Evolutionary conservation across 2,888 invertebrate species (phyloP).

Genomic region (Panorpa germanica): DNA sequence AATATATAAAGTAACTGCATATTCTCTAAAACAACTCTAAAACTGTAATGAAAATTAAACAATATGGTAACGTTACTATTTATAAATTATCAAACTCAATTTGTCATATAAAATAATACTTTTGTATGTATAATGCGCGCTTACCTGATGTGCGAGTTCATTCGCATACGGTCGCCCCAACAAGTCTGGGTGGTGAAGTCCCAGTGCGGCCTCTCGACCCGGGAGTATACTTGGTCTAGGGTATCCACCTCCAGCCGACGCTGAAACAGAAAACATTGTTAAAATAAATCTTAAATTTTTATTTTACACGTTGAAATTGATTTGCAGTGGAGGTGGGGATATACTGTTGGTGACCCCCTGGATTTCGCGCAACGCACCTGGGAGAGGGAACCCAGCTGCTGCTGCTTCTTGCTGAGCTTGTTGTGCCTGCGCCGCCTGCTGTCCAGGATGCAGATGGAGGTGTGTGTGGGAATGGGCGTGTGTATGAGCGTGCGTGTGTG

Average conservation of each 20-base stretch:
- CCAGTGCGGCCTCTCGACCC: slow-evolving; percentile 35
- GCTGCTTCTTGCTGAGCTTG: slow-evolving; percentile 46
- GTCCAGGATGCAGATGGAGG: slow-evolving; percentile 60
- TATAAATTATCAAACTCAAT: too few species aligned
- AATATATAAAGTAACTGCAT: too few species aligned
- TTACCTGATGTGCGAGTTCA: slow-evolving; percentile 58
- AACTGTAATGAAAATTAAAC: too few species aligned
- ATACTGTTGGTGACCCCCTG: too few species aligned
- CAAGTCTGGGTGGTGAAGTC: slow-evolving; percentile 57
- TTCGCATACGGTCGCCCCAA: slow-evolving; percentile 67
- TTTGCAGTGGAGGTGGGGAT: too few species aligned
- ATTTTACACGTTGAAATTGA: slow-evolving; percentile 2
- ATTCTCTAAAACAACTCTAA: too few species aligned
- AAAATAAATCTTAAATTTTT: slow-evolving; percentile 9
- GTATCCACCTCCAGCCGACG: too few species aligned
- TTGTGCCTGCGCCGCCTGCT: slow-evolving; percentile 38
- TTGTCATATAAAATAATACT: too few species aligned
- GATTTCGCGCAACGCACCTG: slow-evolving; percentile 38
- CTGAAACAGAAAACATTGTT: too few species aligned
- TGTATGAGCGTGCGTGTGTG: slow-evolving; percentile 82
- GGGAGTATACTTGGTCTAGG: neutral
- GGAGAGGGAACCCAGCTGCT: slow-evolving; percentile 37
- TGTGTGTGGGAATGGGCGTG: slow-evolving; percentile 83
- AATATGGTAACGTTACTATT: too few species aligned
- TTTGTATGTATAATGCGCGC: too few species aligned